phyloP scores from a whole-genome alignment of 2,113 vertebrate species.

The Cettia cetti region DNA sequence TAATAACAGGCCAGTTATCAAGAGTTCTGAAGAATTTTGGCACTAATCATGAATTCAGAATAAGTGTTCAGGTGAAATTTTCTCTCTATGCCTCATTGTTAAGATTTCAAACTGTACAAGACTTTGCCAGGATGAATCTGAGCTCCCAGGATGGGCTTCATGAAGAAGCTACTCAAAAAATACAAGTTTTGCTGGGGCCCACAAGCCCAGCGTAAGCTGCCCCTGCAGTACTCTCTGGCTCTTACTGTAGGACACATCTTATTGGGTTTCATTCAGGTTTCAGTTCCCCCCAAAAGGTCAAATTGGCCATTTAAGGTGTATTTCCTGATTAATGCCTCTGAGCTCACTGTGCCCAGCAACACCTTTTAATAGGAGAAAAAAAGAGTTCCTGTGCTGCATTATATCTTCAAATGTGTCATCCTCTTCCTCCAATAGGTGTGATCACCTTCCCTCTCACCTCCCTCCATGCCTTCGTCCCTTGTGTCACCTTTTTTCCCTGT shows the following conservation, averaged over 20 bases:
- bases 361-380: neutral
- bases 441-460: neutral
- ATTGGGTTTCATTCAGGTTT: neutral
- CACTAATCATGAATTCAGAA: neutral
- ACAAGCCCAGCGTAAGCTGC: neutral
- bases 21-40: neutral
- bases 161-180: neutral
- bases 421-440: neutral
- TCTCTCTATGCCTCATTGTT: neutral
- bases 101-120: neutral
- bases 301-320: neutral
- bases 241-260: neutral
- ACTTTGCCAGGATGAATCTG: neutral
- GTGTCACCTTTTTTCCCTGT: neutral
- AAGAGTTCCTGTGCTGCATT: neutral
- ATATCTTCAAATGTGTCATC: neutral
- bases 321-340: neutral
- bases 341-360: neutral
- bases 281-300: neutral
- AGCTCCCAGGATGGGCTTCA: neutral
- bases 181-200: neutral
- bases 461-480: neutral
- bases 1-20: neutral
- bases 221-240: neutral
- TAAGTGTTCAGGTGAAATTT: rapidly evolving